phyloP scores from a whole-genome alignment of 1,140 invertebrate genomes.

The Lucilia cuprina region DNA sequence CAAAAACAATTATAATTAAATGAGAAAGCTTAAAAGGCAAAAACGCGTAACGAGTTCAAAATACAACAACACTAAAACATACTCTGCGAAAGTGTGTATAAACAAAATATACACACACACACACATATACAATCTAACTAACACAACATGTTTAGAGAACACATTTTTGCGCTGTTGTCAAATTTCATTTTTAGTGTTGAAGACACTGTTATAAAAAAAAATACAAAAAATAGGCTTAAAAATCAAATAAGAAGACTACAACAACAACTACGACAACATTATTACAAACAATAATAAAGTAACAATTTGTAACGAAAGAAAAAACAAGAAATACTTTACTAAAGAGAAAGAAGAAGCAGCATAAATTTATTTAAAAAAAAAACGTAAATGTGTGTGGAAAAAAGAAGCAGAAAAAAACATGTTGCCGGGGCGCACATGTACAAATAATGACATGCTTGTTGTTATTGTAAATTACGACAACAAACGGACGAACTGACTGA shows the following conservation, averaged over 20 bases:
- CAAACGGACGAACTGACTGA: too few species aligned
- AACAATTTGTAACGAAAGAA: slow-evolving; percentile 1
- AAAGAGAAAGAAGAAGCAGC: slow-evolving; percentile 17
- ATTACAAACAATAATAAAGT: slow-evolving; percentile 4
- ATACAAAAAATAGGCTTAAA: slow-evolving; percentile 30
- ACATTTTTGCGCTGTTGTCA: slow-evolving; percentile 2
- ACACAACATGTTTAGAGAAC: neutral
- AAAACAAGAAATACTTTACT: neutral
- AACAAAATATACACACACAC: neutral
- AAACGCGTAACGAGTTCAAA: slow-evolving; percentile 35
- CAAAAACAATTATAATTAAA: neutral
- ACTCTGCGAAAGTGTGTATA: neutral
- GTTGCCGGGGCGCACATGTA: slow-evolving; percentile 26
- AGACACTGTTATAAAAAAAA: slow-evolving; percentile 14
- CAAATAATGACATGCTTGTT: slow-evolving; percentile 21
- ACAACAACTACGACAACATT: neutral
- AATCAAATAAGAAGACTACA: slow-evolving; percentile 21
- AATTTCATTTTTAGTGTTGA: neutral
- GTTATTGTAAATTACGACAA: slow-evolving; percentile 18
- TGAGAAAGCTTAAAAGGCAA: slow-evolving; percentile 29
- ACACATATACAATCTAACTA: too few species aligned
- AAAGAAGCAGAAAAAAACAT: slow-evolving; percentile 3
- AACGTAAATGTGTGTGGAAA: too few species aligned
- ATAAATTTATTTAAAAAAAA: slow-evolving; percentile 19
- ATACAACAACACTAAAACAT: neutral